Conservation (phyloP, 2,113 vertebrate species). For the Tenrec ecaudatus region DNA sequence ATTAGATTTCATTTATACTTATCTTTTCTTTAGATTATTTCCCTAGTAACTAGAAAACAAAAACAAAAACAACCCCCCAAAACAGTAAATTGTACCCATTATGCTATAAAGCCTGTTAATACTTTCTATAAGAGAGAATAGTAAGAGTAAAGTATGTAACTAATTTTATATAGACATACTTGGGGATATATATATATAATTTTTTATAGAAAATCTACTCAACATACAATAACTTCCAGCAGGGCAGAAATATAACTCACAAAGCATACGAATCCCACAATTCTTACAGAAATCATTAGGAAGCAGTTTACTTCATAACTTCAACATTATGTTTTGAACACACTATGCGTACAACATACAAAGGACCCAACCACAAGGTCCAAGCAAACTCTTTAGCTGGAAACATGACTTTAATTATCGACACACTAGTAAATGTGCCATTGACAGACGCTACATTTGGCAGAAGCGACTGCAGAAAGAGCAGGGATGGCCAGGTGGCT, state of each 20-base stretch:
- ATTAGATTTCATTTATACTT: conserved; percentile 58
- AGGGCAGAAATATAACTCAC: conserved; percentile 53
- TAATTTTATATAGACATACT: conserved; percentile 49
- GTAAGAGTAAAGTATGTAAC: conserved; percentile 30
- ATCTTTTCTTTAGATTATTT: conserved; percentile 48
- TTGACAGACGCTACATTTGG: not conserved
- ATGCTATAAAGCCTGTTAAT: conserved; percentile 21
- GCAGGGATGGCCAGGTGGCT: not conserved
- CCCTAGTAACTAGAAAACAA: conserved; percentile 33
- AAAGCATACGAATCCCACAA: not conserved
- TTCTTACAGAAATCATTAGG: conserved; percentile 45
- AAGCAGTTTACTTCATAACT: not conserved
- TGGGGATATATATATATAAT: not conserved
- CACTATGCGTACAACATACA: not conserved
- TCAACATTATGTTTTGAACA: conserved; percentile 23
- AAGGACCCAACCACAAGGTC: not conserved
- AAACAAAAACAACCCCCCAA: no score
- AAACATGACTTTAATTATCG: not conserved
- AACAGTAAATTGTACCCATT: conserved; percentile 2
- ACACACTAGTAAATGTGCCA: not conserved
- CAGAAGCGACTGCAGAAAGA: conserved; percentile 5
- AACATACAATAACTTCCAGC: conserved; percentile 3
- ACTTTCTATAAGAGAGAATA: not conserved
- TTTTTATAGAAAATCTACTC: not conserved
- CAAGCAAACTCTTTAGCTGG: conserved; percentile 7